Evolutionary conservation across 2,888 invertebrate species (phyloP).

Genomic region (Hyalella azteca): DNA sequence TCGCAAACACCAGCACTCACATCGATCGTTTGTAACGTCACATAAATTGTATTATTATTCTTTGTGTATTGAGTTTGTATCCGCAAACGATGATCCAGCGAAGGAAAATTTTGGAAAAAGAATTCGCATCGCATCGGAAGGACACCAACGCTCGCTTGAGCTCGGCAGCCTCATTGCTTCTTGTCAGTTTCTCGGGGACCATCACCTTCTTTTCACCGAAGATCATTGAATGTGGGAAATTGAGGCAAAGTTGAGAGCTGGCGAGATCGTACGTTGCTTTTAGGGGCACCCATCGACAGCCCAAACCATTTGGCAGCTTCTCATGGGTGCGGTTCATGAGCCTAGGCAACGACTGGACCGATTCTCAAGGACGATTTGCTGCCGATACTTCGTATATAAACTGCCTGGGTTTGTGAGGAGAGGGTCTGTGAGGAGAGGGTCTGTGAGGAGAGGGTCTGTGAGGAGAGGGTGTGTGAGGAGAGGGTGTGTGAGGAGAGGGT

Average conservation of each 20-base stretch:
- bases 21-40: too few species aligned
- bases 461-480: too few species aligned
- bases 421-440: neutral
- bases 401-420: neutral
- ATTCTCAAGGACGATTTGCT: neutral
- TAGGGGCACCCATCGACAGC: neutral
- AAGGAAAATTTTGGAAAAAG: too few species aligned
- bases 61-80: too few species aligned
- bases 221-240: neutral
- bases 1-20: too few species aligned
- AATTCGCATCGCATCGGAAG: too few species aligned
- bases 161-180: too few species aligned
- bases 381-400: neutral
- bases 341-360: neutral
- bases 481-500: too few species aligned
- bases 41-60: too few species aligned
- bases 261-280: neutral
- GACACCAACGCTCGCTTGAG: too few species aligned
- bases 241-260: neutral
- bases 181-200: too few species aligned
- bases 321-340: constrained; percentile 3
- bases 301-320: constrained; percentile 26
- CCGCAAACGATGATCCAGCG: too few species aligned
- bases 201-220: neutral
- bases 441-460: neutral